Base-by-base conservation (phyloP, 2,113 vertebrate genomes). In the Labeo catla region DNA sequence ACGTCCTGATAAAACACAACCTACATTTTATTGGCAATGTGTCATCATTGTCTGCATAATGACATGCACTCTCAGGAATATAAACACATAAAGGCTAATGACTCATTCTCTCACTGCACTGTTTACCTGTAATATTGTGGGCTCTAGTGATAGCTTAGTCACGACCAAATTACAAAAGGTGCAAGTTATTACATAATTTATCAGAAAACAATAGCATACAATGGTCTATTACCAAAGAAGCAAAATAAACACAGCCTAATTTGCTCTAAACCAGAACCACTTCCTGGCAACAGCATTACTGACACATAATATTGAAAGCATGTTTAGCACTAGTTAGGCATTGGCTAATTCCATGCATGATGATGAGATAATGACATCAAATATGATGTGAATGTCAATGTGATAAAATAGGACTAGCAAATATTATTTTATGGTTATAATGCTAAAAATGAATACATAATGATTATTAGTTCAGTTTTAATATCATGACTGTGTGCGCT, bases 41-140 rank as follows among this genome's bases (percentile, higher is more conserved):
- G 77, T 65, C 76, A 36, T 54, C 49, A 45, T 6, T 81, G 78
- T 12, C 39, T 45, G 47, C 39, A 61, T 81, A 63, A 81, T 16
- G 57, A 43, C 6, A 63, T 9, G 54, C 59, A 65, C 57, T 36
- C 12, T 36, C 49, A 54, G 23, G 23, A 54, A 52, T 54, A 54
- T 54, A 77, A 54, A 77, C 28, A 54, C 49, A 77, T 54, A 77
- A 54, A 54, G 50, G 74, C 74, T 77, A 77, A 54, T 77, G 76
- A 77, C 49, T 77, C 74, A 77, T 54, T 77, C 74, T 77, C 49
- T 50, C 74, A 77, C 49, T 77, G 49, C 49, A 77, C 74, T 77
- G 47, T 77, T 77, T 77, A 77, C 47, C 15, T 77, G 47, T 54
- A 54, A 77, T 36, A 54, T 77, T 52, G 45, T 50, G 11, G 10